Percentiles rank a stretch among this genome's conserved stretches.
phyloP scores from a whole-genome alignment of 2,797 vertebrate species.

The Helostoma temminkii region DNA sequence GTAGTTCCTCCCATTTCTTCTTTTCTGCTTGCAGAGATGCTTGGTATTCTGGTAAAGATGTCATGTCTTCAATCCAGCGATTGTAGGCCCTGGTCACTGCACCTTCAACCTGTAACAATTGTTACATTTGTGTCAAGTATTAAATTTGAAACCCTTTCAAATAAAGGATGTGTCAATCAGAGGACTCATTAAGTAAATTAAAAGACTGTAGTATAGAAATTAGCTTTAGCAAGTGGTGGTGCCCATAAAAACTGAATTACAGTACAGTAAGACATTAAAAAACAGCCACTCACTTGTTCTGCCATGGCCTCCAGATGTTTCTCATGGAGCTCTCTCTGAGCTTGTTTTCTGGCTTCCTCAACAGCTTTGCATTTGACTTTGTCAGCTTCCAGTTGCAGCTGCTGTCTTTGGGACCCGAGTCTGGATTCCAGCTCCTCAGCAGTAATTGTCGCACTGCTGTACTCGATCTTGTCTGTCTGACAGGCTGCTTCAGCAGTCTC shows the following conservation, averaged over 20 bases:
- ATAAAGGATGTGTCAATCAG: background rate
- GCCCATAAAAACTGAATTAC: background rate
- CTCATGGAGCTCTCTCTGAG: constrained; percentile 82
- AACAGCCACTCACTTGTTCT: constrained; percentile 69
- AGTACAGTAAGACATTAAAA: background rate
- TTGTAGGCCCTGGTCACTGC: constrained; percentile 88
- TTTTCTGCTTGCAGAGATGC: constrained; percentile 83
- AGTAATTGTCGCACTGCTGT: constrained; percentile 39
- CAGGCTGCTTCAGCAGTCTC: constrained; percentile 75
- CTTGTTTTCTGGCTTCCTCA: constrained; percentile 80
- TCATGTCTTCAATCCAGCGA: constrained; percentile 90
- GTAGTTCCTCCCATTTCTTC: constrained; percentile 87
- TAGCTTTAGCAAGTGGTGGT: background rate
- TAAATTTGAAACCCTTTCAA: background rate
- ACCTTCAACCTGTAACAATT: constrained; percentile 86
- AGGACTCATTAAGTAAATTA: background rate
- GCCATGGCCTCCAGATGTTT: constrained; percentile 85
- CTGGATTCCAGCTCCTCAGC: constrained; percentile 74
- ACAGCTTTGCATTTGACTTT: constrained; percentile 73
- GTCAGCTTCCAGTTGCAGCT: constrained; percentile 80
- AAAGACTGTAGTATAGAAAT: too few species aligned
- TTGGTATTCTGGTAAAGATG: constrained; percentile 89
- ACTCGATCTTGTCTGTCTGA: constrained; percentile 83
- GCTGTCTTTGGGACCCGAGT: constrained; percentile 78
- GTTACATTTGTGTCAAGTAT: background rate